Evolutionary conservation across 2,797 vertebrate species (phyloP).

Genomic region (Hippocampus kuda): DNA sequence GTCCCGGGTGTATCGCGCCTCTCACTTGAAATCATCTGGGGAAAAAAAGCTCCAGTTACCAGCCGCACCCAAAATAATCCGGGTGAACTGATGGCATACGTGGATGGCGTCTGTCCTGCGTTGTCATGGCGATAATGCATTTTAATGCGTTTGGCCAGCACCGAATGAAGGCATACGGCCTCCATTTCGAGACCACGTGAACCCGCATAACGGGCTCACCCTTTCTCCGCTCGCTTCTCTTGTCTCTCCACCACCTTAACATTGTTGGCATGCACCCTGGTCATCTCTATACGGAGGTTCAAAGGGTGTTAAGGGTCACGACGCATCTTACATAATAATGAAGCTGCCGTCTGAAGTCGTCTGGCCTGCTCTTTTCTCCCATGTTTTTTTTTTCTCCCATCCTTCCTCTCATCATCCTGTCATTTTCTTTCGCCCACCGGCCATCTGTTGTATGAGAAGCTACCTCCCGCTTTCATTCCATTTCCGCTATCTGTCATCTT

Average conservation of each 20-base stretch:
- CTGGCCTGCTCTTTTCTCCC: neutral
- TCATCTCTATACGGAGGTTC: neutral
- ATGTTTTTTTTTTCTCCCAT: slow-evolving; percentile 13
- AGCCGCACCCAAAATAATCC: neutral
- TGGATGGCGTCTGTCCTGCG: neutral
- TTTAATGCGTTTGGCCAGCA: neutral
- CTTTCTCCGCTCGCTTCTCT: neutral
- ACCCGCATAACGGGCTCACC: neutral
- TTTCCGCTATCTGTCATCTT: slow-evolving; percentile 32
- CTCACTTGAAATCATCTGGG: neutral
- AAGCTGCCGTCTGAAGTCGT: neutral
- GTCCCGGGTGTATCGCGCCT: neutral
- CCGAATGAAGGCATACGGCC: neutral
- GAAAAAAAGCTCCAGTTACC: neutral
- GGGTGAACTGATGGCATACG: neutral
- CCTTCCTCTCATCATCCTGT: slow-evolving; percentile 16
- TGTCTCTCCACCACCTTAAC: neutral
- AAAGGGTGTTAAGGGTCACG: neutral
- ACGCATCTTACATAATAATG: neutral
- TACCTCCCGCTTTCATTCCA: slow-evolving; percentile 13
- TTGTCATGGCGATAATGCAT: neutral
- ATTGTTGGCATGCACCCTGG: neutral
- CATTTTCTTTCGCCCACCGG: slow-evolving; percentile 16
- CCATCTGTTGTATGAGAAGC: slow-evolving; percentile 28
- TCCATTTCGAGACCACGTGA: neutral